These are phyloP conservation scores for Drosophila niveifrons DNA, from an alignment of 2,888 invertebrate species.

Conservation along the genomic window DNA sequence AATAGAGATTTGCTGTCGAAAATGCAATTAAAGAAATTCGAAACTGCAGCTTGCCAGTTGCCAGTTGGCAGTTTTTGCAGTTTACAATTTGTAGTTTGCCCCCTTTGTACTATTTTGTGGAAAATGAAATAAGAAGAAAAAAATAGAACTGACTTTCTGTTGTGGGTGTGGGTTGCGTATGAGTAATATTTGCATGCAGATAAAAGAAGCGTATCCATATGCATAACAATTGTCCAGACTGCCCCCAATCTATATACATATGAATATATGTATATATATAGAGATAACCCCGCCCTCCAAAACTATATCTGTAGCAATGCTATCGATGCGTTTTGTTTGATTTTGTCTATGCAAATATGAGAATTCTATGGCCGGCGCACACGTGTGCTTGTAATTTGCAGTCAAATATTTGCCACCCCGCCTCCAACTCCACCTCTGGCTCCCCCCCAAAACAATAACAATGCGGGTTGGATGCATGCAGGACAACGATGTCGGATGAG, in stretches of 20 bases:
- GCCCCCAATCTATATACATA: not conserved
- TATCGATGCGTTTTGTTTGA: conserved; percentile 30
- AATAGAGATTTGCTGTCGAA: too few relatives aligned
- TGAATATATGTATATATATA: not conserved
- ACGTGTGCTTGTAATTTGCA: conserved; percentile 56
- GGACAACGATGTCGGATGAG: too few relatives aligned
- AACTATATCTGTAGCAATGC: not conserved
- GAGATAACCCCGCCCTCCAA: not conserved
- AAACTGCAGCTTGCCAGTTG: not conserved
- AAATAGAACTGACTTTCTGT: too few relatives aligned
- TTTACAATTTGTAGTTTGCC: not conserved
- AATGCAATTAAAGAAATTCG: too few relatives aligned
- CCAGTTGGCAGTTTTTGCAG: not conserved
- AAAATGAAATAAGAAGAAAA: too few relatives aligned
- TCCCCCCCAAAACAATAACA: conserved; percentile 24
- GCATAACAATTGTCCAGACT: conserved; percentile 11
- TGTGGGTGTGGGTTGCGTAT: too few relatives aligned
- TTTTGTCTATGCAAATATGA: conserved; percentile 28
- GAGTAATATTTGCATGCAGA: conserved; percentile 13
- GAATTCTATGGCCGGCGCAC: conserved; percentile 18
- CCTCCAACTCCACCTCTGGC: not conserved
- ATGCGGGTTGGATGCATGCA: conserved; percentile 10
- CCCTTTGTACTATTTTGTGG: not conserved
- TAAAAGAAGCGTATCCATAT: conserved; percentile 2
- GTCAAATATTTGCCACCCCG: conserved; percentile 50